Evolutionary conservation across 2,888 invertebrate species (phyloP).

Genomic region (Nomada hirtipes): DNA sequence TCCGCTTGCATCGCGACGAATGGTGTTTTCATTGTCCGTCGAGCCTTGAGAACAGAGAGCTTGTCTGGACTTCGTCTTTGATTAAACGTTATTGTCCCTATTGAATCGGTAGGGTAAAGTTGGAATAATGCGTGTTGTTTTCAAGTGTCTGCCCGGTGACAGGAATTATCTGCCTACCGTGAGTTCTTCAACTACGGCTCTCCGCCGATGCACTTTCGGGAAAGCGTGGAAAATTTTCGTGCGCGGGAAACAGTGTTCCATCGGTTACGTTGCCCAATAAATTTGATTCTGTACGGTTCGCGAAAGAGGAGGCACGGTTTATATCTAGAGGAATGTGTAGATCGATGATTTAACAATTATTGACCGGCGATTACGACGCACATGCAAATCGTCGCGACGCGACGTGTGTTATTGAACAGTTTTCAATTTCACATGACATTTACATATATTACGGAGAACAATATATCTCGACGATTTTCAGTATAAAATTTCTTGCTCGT

Average conservation of each 20-base stretch:
- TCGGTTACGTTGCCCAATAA: no score
- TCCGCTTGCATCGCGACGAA: not conserved
- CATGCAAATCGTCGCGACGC: no score
- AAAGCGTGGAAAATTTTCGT: no score
- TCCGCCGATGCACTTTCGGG: not conserved
- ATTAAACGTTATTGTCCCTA: not conserved
- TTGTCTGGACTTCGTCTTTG: not conserved
- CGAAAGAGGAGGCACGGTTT: no score
- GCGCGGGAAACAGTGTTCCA: not conserved
- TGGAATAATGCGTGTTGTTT: not conserved
- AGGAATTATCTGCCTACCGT: constrained; percentile 6
- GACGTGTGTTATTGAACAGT: not conserved
- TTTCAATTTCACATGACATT: constrained; percentile 1
- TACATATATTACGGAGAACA: not conserved
- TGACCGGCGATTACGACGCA: no score
- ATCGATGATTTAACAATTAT: no score
- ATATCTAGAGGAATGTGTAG: no score
- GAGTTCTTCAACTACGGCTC: not conserved
- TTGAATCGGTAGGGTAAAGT: not conserved
- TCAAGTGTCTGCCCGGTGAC: not conserved
- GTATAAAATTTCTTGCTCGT: not conserved
- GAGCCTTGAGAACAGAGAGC: not conserved
- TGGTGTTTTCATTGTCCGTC: not conserved
- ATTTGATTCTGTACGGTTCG: no score
- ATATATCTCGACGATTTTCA: not conserved